Conservation (phyloP, 2,797 vertebrate genomes). For the Sparidentex hasta region DNA sequence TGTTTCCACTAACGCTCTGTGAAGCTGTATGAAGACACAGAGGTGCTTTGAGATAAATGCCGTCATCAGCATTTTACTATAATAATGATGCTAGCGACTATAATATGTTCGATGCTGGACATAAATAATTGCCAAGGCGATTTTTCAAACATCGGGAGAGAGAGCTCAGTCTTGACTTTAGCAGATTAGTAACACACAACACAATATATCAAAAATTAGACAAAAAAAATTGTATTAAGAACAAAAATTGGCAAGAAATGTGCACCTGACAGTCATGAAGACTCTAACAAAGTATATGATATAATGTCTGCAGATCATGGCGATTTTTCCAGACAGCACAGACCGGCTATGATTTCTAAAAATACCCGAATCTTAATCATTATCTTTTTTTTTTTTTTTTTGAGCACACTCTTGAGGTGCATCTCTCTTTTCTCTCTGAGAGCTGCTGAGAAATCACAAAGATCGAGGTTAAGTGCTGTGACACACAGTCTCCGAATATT, state of each 20-base stretch:
- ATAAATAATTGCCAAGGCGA: too few relatives aligned
- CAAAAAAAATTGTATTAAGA: not conserved
- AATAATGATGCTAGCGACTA: too few relatives aligned
- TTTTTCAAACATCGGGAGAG: too few relatives aligned
- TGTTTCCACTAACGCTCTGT: too few relatives aligned
- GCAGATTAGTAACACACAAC: too few relatives aligned
- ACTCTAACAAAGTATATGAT: not conserved
- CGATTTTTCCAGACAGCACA: not conserved
- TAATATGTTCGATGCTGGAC: too few relatives aligned
- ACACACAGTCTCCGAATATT: slow-evolving; percentile 19
- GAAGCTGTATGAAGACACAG: too few relatives aligned
- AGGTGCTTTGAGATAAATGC: too few relatives aligned
- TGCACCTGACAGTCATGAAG: not conserved
- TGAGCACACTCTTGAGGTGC: not conserved
- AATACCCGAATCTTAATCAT: not conserved
- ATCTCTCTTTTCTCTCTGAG: not conserved
- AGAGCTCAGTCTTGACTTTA: too few relatives aligned
- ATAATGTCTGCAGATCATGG: not conserved
- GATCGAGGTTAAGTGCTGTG: slow-evolving; percentile 26
- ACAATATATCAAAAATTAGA: too few relatives aligned
- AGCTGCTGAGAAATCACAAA: slow-evolving; percentile 7
- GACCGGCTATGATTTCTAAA: not conserved
- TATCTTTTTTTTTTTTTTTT: not conserved
- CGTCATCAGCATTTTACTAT: too few relatives aligned
- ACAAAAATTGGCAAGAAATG: not conserved